These are phyloP conservation scores for Micoletzkya japonica DNA, from an alignment of 2,888 invertebrate species.

Conservation along the genomic window DNA sequence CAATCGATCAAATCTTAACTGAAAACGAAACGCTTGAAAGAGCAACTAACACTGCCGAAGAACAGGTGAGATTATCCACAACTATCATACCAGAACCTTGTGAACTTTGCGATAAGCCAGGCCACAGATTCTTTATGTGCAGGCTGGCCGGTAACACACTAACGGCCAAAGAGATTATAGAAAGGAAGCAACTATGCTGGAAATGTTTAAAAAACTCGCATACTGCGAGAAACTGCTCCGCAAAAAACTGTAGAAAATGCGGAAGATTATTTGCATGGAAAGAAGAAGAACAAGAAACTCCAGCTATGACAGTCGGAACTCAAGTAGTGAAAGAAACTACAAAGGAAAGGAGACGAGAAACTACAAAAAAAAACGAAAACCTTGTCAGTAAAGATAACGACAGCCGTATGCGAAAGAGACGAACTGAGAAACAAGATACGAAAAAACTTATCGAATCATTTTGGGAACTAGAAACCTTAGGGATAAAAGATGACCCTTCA, in stretches of 20 bases:
- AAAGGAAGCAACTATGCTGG: background rate
- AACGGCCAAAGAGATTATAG: background rate
- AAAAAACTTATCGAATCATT: background rate
- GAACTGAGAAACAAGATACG: background rate
- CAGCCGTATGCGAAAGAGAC: background rate
- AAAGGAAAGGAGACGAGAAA: background rate
- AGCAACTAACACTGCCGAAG: background rate
- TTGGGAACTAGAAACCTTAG: conserved; percentile 8
- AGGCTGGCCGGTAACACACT: background rate
- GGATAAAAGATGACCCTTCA: background rate
- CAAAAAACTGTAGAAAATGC: background rate
- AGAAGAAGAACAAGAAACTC: background rate
- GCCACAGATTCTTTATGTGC: background rate
- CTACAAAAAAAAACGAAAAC: background rate
- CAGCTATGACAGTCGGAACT: background rate
- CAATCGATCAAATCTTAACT: background rate
- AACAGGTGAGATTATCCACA: background rate
- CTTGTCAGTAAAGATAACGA: too few species aligned
- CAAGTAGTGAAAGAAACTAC: background rate
- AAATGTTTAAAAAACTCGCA: background rate
- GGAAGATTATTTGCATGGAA: background rate
- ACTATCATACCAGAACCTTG: background rate
- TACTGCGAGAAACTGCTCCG: background rate
- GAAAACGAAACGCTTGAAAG: background rate
- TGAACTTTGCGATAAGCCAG: background rate